A percentile compares a stretch with the other conserved stretches of the same genome.
Conservation (phyloP, 1,140 invertebrate species). For the Diabrotica virgifera region DNA sequence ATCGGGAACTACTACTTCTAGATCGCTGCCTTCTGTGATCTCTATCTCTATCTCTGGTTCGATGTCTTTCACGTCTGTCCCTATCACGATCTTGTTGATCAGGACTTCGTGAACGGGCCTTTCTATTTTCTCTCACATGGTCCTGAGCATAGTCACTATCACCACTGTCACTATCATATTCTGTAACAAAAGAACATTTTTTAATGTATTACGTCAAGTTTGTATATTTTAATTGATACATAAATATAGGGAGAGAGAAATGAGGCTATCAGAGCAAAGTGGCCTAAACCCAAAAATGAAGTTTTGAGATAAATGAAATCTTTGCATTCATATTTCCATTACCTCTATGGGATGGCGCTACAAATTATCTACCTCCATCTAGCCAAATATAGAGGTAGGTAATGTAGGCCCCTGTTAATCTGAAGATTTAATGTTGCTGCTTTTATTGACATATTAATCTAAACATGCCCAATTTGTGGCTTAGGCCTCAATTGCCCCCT, state of each 20-base stretch:
- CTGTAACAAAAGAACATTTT: constrained; percentile 27
- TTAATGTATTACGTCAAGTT: background rate
- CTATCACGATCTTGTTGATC: constrained; percentile 33
- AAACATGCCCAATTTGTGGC: too few relatives aligned
- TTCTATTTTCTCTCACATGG: constrained; percentile 29
- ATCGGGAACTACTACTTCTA: constrained; percentile 39
- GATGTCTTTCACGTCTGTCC: constrained; percentile 30
- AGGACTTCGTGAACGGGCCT: constrained; percentile 35
- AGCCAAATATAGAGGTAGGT: too few relatives aligned
- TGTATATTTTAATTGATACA: background rate
- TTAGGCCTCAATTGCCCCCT: too few relatives aligned
- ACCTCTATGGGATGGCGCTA: background rate
- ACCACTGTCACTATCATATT: constrained; percentile 41
- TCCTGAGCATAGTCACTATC: constrained; percentile 12
- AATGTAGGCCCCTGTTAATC: too few relatives aligned
- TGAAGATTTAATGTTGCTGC: too few relatives aligned
- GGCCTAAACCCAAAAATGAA: too few relatives aligned
- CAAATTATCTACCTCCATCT: background rate
- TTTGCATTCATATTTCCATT: background rate
- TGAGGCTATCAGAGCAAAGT: too few relatives aligned
- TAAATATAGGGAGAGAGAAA: too few relatives aligned
- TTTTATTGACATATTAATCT: too few relatives aligned
- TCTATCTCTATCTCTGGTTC: constrained; percentile 37
- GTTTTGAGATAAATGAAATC: too few relatives aligned
- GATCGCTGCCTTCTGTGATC: constrained; percentile 34